Evolutionary conservation across 2,113 vertebrate species (phyloP).

Genomic region (Callipepla squamata): DNA sequence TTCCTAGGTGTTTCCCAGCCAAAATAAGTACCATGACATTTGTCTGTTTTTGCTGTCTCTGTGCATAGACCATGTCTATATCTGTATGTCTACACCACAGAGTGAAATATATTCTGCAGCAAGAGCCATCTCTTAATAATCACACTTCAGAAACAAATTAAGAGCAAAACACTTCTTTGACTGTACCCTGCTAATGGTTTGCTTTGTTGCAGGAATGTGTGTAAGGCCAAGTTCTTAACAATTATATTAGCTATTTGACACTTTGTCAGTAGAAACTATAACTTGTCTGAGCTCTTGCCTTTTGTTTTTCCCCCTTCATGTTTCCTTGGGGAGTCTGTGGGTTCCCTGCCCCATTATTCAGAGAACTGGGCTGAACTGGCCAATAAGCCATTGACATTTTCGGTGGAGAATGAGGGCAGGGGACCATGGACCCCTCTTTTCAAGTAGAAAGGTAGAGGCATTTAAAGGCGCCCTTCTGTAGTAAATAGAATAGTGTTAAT

Average conservation of each 20-base stretch:
- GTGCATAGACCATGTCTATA: neutral
- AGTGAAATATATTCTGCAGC: neutral
- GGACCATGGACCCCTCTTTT: neutral
- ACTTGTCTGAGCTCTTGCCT: neutral
- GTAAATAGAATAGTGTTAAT: neutral
- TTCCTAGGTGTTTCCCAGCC: neutral
- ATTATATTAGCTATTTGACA: neutral
- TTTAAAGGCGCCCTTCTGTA: neutral
- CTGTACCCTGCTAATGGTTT: neutral
- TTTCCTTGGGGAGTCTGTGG: too few relatives aligned
- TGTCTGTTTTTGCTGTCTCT: neutral
- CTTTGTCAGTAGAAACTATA: neutral
- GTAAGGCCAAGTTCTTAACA: neutral
- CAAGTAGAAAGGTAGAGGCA: neutral
- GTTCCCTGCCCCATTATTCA: too few relatives aligned
- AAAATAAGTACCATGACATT: neutral
- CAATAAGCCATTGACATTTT: too few relatives aligned
- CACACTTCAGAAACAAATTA: neutral
- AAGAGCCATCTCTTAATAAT: neutral
- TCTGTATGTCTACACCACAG: neutral
- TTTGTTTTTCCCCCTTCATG: too few relatives aligned
- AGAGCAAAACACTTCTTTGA: neutral
- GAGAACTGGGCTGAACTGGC: too few relatives aligned
- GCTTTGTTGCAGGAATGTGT: neutral
- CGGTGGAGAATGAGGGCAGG: too few relatives aligned